Evolutionary conservation across 1,140 invertebrate genomes (phyloP), one percentile per base, ranked within the genome.

Genomic region (Anastatus disparis): DNA sequence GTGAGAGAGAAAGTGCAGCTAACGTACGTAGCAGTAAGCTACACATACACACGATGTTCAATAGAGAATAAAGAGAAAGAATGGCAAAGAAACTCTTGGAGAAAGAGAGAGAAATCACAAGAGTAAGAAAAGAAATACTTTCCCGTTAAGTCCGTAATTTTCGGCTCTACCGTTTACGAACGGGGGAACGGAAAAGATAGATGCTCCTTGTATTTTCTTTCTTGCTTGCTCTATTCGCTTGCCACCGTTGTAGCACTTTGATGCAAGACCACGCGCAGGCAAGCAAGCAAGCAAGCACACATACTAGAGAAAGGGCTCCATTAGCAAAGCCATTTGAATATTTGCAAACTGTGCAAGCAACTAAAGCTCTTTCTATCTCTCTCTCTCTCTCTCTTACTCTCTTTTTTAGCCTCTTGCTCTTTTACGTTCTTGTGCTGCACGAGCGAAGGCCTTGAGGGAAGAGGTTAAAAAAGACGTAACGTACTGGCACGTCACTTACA

Each of bases 321-420:
- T 84, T 85, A 84, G 82, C 71, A 76, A 72, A 79, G 76, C 81
- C 82, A 85, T 84, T 84, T 84, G 82, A 84, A 84, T 84, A 84
- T 84, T 84, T 84, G 84, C 84, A 83, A 84, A 84, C 78, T 6
- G 80, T 76, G 80, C 78, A 76, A 78, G 78, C 76, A 72, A 76
- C 75, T n/a, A n/a, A n/a, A n/a, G 74, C 62, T 68, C 70, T 56
- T 2, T 10, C 22, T 35, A 35, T 10, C 6, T 29, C 27, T 12
- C 17, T 48, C 26, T 17, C 13, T n/a, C 26, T 8, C 40, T 4
- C 1, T 22, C 27, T 3, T 24, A 1, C 29, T 6, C 27, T 0
- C n/a, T n/a, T n/a, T 12, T 13, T 15, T 46, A n/a, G 4, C 29
- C 24, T 0, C 17, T 26, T 12, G 29, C 4, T 9, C n/a, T 8